Conservation (phyloP, 1,140 invertebrate species). For the Pseudoatta argentina region DNA sequence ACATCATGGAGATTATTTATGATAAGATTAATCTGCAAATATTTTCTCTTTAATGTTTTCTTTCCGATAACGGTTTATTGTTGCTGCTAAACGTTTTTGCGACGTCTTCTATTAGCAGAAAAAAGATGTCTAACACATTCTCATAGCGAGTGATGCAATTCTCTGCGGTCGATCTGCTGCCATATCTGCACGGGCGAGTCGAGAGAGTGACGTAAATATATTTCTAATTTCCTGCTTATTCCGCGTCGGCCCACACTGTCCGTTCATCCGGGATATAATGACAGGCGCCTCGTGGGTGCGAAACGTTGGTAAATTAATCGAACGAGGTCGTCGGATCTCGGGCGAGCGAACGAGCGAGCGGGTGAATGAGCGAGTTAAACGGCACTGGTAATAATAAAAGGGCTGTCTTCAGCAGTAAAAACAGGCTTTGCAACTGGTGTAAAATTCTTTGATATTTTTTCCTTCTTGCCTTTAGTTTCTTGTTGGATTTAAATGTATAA, state of each 20-base stretch:
- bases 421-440: no score
- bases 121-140: background rate
- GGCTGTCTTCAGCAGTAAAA: no score
- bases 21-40: background rate
- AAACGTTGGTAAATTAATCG: slow-evolving; percentile 73
- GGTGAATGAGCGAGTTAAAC: slow-evolving; percentile 36
- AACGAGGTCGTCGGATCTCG: slow-evolving; percentile 72
- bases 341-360: slow-evolving; percentile 46
- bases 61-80: background rate
- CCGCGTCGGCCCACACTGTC: slow-evolving; percentile 57
- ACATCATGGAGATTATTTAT: background rate
- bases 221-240: slow-evolving; percentile 76
- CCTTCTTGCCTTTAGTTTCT: no score
- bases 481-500: no score
- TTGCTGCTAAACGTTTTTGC: background rate
- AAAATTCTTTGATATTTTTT: no score
- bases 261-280: slow-evolving; percentile 69
- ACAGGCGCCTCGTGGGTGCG: slow-evolving; percentile 70
- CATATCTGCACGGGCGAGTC: slow-evolving; percentile 47
- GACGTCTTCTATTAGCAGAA: slow-evolving; percentile 1
- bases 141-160: slow-evolving; percentile 52
- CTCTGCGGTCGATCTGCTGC: slow-evolving; percentile 30
- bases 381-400: slow-evolving; percentile 9
- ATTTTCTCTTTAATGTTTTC: background rate
- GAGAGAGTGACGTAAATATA: slow-evolving; percentile 60